Evolutionary conservation across 2,797 vertebrate species (phyloP).

Genomic region (Gadopsis marmoratus): DNA sequence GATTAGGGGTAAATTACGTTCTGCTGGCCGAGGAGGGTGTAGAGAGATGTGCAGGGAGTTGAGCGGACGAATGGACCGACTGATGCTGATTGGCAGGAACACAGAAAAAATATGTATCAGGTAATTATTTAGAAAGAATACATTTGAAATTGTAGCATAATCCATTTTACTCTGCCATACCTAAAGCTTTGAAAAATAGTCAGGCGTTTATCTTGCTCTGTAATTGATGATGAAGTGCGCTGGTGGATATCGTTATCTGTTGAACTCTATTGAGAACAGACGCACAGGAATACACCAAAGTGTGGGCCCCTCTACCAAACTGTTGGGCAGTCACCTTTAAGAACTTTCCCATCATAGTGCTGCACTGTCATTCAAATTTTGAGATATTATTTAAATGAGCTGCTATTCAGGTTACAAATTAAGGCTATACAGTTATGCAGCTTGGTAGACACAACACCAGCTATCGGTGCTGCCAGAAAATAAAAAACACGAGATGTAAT

Average conservation of each 20-base stretch:
- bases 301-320: neutral
- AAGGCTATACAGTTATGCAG: too few species aligned
- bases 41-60: constrained; percentile 12
- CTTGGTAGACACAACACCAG: neutral
- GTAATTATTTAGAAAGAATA: neutral
- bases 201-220: constrained; percentile 3
- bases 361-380: neutral
- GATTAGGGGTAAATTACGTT: constrained; percentile 2
- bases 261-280: neutral
- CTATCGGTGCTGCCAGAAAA: neutral
- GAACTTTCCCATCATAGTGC: constrained; percentile 1
- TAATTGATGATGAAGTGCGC: neutral
- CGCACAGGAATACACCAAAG: neutral
- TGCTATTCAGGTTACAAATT: neutral
- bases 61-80: constrained; percentile 22
- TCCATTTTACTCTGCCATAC: too few species aligned
- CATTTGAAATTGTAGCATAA: neutral
- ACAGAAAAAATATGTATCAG: neutral
- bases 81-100: constrained; percentile 8
- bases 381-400: constrained; percentile 18
- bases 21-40: neutral
- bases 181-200: neutral
- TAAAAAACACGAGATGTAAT: constrained; percentile 3
- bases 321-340: neutral
- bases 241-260: neutral